Conservation (phyloP, 2,113 vertebrate genomes). For the Hydrolagus affinis region DNA sequence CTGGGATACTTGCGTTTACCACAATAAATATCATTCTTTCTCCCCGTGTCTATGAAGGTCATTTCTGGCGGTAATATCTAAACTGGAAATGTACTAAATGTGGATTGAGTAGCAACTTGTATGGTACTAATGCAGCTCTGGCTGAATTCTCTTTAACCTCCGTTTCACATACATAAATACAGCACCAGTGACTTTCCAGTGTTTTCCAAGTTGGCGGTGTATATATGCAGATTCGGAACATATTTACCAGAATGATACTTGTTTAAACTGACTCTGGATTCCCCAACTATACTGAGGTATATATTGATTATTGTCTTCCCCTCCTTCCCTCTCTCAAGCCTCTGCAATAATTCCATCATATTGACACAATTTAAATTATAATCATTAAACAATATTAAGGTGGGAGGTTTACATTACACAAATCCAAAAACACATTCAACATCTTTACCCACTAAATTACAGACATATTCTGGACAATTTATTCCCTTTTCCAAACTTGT, state of each 20-base stretch:
- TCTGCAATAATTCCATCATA: not conserved
- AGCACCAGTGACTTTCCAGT: not conserved
- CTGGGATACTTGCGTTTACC: not conserved
- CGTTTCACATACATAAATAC: no score
- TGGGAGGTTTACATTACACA: constrained; percentile 13
- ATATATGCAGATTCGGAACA: not conserved
- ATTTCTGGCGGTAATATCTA: not conserved
- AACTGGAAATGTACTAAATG: not conserved
- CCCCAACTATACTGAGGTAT: constrained; percentile 2
- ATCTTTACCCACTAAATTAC: constrained; percentile 1
- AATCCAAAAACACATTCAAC: not conserved
- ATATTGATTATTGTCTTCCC: not conserved
- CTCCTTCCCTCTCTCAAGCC: not conserved
- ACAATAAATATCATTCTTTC: not conserved
- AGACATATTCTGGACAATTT: not conserved
- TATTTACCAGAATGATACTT: not conserved
- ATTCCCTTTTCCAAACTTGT: not conserved
- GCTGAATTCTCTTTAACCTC: no score
- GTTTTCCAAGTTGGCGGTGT: not conserved
- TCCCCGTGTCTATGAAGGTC: no score
- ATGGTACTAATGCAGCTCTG: not conserved
- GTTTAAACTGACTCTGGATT: not conserved
- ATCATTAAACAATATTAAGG: not conserved
- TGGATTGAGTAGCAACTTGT: not conserved
- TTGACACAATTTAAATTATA: not conserved